Conservation (phyloP, 2,888 invertebrate species). For the Agrotis segetum region DNA sequence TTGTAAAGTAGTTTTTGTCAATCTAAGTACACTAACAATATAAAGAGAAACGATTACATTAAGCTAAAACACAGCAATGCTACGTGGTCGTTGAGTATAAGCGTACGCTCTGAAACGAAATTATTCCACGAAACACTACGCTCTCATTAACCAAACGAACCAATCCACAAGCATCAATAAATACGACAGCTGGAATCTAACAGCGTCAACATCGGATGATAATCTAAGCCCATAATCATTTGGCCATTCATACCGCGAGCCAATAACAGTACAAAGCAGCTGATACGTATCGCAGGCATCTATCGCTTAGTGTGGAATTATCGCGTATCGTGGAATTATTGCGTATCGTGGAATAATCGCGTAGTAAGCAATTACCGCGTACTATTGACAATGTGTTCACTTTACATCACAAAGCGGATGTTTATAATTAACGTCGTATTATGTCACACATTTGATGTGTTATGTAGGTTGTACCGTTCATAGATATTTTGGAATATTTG, state of each 20-base stretch:
- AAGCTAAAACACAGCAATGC: neutral
- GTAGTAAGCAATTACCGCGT: constrained; percentile 23
- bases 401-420: constrained; percentile 38
- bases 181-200: neutral
- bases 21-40: no score
- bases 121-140: neutral
- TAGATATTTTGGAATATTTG: neutral
- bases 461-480: neutral
- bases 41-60: no score
- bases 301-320: constrained; percentile 21
- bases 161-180: neutral
- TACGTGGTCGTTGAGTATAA: neutral
- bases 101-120: neutral
- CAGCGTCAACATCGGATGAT: constrained; percentile 2
- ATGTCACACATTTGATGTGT: neutral
- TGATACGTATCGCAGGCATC: constrained; percentile 18
- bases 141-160: neutral
- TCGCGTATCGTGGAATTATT: constrained; percentile 9
- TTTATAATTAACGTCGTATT: constrained; percentile 35
- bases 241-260: neutral
- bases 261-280: constrained; percentile 19
- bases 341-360: neutral
- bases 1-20: no score
- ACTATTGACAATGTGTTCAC: constrained; percentile 30
- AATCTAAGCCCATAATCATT: constrained; percentile 32